Percentiles rank a stretch among this genome's conserved stretches.
Conservation (phyloP, 2,113 vertebrate genomes). For the Craseonycteris thonglongyai region DNA sequence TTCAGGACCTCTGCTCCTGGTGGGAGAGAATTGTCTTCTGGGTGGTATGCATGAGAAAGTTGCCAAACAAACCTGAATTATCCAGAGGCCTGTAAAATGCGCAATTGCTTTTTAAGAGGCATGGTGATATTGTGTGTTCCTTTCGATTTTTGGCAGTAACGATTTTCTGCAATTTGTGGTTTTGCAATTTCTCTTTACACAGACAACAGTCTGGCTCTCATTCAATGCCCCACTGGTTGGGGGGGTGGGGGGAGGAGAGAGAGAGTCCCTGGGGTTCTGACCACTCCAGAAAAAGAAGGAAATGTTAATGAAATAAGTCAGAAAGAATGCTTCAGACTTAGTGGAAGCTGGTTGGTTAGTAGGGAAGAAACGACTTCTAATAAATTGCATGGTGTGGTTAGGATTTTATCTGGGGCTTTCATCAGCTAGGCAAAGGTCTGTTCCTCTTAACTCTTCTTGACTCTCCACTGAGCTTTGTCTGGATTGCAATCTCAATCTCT, state of each 20-base stretch:
- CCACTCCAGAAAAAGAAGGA: conserved; percentile 52
- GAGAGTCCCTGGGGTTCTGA: conserved; percentile 55
- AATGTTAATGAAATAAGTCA: conserved; percentile 67
- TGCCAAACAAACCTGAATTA: conserved; percentile 70
- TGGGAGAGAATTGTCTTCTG: conserved; percentile 59
- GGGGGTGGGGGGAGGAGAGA: background rate
- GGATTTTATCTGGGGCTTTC: conserved; percentile 24
- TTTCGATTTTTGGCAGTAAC: conserved; percentile 70
- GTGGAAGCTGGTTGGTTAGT: background rate
- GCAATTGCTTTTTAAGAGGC: conserved; percentile 74
- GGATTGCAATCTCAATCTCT: background rate
- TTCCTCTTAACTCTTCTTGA: background rate
- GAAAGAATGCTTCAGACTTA: conserved; percentile 53
- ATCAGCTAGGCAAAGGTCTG: background rate
- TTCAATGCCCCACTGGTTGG: conserved; percentile 62
- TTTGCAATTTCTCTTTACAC: conserved; percentile 72
- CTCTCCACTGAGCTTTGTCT: background rate
- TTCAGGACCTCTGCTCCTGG: conserved; percentile 29
- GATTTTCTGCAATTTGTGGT: conserved; percentile 74
- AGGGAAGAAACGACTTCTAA: conserved; percentile 37
- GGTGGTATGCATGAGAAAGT: conserved; percentile 63
- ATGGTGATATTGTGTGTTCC: conserved; percentile 69
- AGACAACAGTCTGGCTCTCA: conserved; percentile 70
- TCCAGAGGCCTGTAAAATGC: conserved; percentile 69
- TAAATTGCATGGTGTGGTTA: background rate